Conservation (phyloP, 1,140 invertebrate species). For the Anastatus disparis region DNA sequence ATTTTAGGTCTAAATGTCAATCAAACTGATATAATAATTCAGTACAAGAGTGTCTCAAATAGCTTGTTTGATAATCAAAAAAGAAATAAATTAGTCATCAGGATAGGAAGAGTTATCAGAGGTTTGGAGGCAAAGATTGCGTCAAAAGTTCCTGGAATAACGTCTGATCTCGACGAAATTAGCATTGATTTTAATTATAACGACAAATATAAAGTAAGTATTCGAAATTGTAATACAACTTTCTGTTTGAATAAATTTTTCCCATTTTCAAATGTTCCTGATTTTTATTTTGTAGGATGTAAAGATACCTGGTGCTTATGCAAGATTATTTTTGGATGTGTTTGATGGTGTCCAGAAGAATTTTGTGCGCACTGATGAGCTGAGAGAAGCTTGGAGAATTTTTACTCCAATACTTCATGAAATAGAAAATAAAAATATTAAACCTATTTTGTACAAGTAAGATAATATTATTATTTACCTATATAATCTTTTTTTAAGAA, state of each 20-base stretch:
- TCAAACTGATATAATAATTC: constrained; percentile 97
- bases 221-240: neutral
- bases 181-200: constrained; percentile 96
- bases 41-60: constrained; percentile 94
- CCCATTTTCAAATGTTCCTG: no score
- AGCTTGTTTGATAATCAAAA: constrained; percentile 96
- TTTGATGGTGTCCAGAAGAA: constrained; percentile 98
- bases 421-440: constrained; percentile 83
- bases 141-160: constrained; percentile 97
- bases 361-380: constrained; percentile 95
- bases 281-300: constrained; percentile 69
- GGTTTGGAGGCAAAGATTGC: constrained; percentile 98
- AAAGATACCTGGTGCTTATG: constrained; percentile 96
- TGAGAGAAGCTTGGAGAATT: constrained; percentile 97
- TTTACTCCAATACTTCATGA: constrained; percentile 94
- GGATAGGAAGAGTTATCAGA: constrained; percentile 95
- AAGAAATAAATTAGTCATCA: constrained; percentile 96
- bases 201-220: constrained; percentile 44
- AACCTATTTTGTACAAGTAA: constrained; percentile 85
- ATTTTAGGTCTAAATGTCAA: constrained; percentile 91
- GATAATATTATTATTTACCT: neutral
- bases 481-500: neutral
- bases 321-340: constrained; percentile 95
- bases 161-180: constrained; percentile 96
- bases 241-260: no score